Evolutionary conservation across 1,140 invertebrate species (phyloP).

Genomic region (Octopus sinensis): DNA sequence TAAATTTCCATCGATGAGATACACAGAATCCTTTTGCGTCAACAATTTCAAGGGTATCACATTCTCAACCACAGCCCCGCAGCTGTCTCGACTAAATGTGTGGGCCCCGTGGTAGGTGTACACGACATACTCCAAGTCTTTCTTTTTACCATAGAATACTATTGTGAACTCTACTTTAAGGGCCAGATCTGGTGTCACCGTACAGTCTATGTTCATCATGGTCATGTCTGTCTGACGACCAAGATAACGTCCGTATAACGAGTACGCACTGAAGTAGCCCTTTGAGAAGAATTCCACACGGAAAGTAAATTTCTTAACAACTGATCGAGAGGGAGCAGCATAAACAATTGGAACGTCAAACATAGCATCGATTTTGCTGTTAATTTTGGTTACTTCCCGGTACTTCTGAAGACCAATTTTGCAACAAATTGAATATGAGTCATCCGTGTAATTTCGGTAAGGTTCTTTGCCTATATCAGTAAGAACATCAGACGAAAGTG

Average conservation of each 20-base stretch:
- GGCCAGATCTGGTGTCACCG: slow-evolving; percentile 18
- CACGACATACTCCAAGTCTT: slow-evolving; percentile 39
- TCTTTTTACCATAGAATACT: slow-evolving; percentile 43
- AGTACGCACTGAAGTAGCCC: slow-evolving; percentile 43
- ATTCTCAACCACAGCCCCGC: slow-evolving; percentile 35
- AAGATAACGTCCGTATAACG: slow-evolving; percentile 43
- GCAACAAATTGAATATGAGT: slow-evolving; percentile 35
- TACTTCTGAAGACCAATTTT: slow-evolving; percentile 37
- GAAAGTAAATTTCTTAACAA: slow-evolving; percentile 24
- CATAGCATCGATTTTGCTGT: slow-evolving; percentile 38
- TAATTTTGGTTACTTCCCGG: slow-evolving; percentile 38
- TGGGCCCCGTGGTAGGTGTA: slow-evolving; percentile 32
- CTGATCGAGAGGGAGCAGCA: slow-evolving; percentile 17
- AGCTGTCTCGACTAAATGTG: slow-evolving; percentile 30
- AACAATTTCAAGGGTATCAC: slow-evolving; percentile 39
- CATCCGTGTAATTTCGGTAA: slow-evolving; percentile 40
- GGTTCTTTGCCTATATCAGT: slow-evolving; percentile 25
- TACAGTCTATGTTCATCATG: slow-evolving; percentile 33
- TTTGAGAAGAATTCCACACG: slow-evolving; percentile 45
- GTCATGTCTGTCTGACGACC: slow-evolving; percentile 40
- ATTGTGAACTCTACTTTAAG: slow-evolving; percentile 35
- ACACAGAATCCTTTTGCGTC: slow-evolving; percentile 40
- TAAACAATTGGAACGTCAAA: slow-evolving; percentile 25
- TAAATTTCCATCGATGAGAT: slow-evolving; percentile 41
- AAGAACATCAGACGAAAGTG: slow-evolving; percentile 37